A percentile compares a stretch with the other conserved stretches of the same genome.
Evolutionary conservation across 92 coral and sea anemone genomes (phyloP).

Genomic region (Anthopleura xanthogrammica): DNA sequence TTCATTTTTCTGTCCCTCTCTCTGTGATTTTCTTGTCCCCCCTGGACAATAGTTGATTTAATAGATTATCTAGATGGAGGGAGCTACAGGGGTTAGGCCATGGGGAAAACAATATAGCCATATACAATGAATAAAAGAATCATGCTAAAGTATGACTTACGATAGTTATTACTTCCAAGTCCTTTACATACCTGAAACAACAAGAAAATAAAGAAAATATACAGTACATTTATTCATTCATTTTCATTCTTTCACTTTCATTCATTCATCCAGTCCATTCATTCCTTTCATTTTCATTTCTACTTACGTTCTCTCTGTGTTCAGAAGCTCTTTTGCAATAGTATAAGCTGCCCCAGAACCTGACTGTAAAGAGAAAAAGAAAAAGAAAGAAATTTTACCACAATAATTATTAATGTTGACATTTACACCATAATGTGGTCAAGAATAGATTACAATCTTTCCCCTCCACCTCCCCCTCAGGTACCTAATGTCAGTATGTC

Average conservation of each 20-base stretch:
- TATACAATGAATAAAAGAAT: neutral
- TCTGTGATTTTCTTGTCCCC: too few relatives aligned
- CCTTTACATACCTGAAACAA: conserved; percentile 78
- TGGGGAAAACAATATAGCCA: too few relatives aligned
- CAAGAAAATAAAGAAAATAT: neutral
- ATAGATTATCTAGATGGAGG: too few relatives aligned
- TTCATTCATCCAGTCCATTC: neutral
- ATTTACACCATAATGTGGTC: neutral
- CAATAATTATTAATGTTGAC: neutral
- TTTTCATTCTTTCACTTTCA: neutral
- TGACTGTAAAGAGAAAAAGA: conserved; percentile 28
- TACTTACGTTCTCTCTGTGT: conserved; percentile 93
- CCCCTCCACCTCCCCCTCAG: neutral
- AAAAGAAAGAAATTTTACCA: neutral
- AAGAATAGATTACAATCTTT: too few relatives aligned
- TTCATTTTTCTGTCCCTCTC: too few relatives aligned
- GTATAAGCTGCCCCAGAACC: conserved; percentile 74
- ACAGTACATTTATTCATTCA: neutral
- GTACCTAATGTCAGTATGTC: neutral
- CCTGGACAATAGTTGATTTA: too few relatives aligned
- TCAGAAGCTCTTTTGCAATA: conserved; percentile 83
- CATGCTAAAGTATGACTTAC: conserved; percentile 58
- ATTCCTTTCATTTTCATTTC: neutral
- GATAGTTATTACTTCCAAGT: conserved; percentile 91
- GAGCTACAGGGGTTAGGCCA: too few relatives aligned